Percentiles rank a stretch among this genome's conserved stretches.
Evolutionary conservation across 2,797 vertebrate species (phyloP).

Genomic region (Anguilla pacifica): DNA sequence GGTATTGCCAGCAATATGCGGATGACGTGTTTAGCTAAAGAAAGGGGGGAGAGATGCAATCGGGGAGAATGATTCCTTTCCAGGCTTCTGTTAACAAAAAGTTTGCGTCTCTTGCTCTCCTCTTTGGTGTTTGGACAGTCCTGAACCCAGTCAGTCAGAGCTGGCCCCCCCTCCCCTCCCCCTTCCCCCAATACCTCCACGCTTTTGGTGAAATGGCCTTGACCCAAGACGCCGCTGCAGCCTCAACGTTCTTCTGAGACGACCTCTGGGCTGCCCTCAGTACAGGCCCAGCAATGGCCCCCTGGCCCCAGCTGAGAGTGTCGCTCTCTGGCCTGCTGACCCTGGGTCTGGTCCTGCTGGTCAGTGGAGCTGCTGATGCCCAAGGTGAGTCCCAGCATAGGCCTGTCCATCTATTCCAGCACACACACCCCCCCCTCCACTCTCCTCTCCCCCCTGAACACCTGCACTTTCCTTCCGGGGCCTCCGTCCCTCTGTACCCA

Average conservation of each 20-base stretch:
- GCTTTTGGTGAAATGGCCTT: constrained; percentile 55
- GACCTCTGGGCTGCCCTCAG: constrained; percentile 49
- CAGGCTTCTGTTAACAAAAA: not conserved
- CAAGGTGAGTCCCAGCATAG: constrained; percentile 68
- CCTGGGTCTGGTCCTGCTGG: constrained; percentile 64
- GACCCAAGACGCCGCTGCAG: constrained; percentile 53
- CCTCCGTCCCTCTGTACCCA: too few species aligned
- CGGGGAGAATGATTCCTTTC: not conserved
- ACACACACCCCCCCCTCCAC: constrained; percentile 8
- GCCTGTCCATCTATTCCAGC: constrained; percentile 22
- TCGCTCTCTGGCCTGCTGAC: constrained; percentile 54
- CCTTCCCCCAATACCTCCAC: not conserved
- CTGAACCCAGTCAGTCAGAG: not conserved
- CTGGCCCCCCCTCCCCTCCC: not conserved
- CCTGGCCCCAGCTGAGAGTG: constrained; percentile 47
- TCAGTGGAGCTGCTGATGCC: constrained; percentile 60
- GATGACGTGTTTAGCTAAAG: not conserved
- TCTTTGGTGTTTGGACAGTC: not conserved
- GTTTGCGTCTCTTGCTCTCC: not conserved
- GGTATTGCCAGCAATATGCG: not conserved
- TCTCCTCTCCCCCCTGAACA: not conserved
- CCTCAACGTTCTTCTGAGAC: constrained; percentile 31
- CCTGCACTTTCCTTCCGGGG: not conserved
- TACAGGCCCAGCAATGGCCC: constrained; percentile 56
- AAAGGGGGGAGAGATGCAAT: not conserved